phyloP scores from a whole-genome alignment of 1,140 invertebrate genomes.

The Drosophila eugracilis region DNA sequence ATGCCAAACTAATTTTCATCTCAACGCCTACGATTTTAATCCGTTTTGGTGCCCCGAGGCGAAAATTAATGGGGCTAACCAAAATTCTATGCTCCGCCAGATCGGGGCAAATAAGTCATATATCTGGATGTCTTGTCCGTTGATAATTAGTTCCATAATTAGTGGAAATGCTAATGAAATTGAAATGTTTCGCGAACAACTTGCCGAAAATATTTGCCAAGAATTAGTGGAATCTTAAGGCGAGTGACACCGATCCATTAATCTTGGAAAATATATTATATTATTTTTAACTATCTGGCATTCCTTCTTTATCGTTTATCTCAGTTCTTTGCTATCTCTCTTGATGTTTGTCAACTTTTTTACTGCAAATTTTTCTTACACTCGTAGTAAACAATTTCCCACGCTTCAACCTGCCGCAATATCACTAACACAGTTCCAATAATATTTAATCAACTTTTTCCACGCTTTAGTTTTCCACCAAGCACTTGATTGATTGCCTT shows the following conservation, averaged over 20 bases:
- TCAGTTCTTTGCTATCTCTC: not conserved
- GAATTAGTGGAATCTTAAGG: conserved; percentile 48
- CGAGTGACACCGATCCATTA: conserved; percentile 62
- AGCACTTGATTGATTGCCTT: conserved; percentile 36
- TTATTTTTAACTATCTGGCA: conserved; percentile 16
- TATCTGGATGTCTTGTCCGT: conserved; percentile 50
- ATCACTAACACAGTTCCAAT: conserved; percentile 26
- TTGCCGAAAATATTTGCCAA: conserved; percentile 43
- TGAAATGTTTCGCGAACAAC: conserved; percentile 47
- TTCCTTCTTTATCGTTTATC: conserved; percentile 21
- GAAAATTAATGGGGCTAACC: conserved; percentile 59
- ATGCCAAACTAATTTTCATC: conserved; percentile 43
- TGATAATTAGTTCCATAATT: conserved; percentile 74
- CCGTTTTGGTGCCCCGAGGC: conserved; percentile 43
- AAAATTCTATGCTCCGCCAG: conserved; percentile 54
- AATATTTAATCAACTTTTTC: conserved; percentile 62
- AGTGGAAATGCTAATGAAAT: conserved; percentile 72
- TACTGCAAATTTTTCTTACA: conserved; percentile 6
- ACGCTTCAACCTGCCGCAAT: conserved; percentile 61
- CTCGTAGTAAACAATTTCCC: conserved; percentile 68
- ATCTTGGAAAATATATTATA: conserved; percentile 26
- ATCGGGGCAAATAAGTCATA: conserved; percentile 58
- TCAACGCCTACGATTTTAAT: conserved; percentile 66
- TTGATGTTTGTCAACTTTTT: conserved; percentile 42
- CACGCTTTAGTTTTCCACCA: conserved; percentile 25